phyloP scores from a whole-genome alignment of 2,113 vertebrate species.

The Scophthalmus maximus region DNA sequence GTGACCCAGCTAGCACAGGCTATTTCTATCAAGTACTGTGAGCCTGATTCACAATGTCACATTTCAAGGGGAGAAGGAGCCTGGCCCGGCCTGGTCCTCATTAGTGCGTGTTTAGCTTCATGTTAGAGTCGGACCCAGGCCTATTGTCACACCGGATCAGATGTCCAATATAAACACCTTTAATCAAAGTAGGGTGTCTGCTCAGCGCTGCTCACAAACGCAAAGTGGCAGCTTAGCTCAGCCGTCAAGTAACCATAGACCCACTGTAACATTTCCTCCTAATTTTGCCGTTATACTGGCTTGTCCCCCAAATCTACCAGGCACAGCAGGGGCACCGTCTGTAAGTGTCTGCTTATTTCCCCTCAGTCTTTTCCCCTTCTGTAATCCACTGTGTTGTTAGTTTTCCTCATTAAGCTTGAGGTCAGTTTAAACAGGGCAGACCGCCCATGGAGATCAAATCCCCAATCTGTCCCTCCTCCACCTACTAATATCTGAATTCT shows the following conservation, averaged over 20 bases:
- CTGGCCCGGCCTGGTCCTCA: slow-evolving; percentile 71
- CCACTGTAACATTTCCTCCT: slow-evolving; percentile 52
- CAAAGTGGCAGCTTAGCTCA: slow-evolving; percentile 67
- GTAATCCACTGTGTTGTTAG: slow-evolving; percentile 41
- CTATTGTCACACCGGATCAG: slow-evolving; percentile 79
- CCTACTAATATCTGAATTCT: slow-evolving; percentile 26
- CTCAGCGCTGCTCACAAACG: slow-evolving; percentile 66
- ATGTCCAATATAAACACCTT: slow-evolving; percentile 78
- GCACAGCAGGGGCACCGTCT: background rate
- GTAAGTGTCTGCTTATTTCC: slow-evolving; percentile 36
- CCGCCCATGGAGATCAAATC: slow-evolving; percentile 68
- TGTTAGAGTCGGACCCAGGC: slow-evolving; percentile 52
- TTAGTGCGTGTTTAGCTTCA: slow-evolving; percentile 74
- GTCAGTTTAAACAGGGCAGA: slow-evolving; percentile 61
- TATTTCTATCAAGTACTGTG: slow-evolving; percentile 60
- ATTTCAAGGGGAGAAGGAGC: slow-evolving; percentile 53
- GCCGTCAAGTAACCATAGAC: slow-evolving; percentile 62
- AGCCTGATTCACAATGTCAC: slow-evolving; percentile 75
- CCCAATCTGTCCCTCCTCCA: slow-evolving; percentile 29
- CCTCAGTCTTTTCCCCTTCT: background rate
- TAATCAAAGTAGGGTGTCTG: slow-evolving; percentile 77
- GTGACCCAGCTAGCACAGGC: slow-evolving; percentile 40
- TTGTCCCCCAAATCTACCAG: slow-evolving; percentile 6
- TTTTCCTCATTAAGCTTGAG: slow-evolving; percentile 66
- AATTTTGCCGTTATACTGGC: slow-evolving; percentile 37